Base-by-base conservation (phyloP, 2,113 vertebrate genomes). In the Geococcyx californianus region DNA sequence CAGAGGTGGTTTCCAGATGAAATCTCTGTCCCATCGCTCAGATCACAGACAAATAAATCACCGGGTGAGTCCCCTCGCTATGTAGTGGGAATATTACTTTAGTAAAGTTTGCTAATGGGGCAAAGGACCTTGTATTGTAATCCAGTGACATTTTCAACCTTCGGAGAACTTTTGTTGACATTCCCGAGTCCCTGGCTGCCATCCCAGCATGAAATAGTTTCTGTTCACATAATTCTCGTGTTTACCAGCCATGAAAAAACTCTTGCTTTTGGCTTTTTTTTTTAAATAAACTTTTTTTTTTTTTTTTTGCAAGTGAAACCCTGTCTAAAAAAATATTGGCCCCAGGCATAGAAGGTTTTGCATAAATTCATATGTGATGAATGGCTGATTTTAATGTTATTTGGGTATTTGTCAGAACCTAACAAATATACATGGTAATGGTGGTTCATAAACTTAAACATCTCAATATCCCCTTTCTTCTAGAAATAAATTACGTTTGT, bases 401-500 rank as follows among this genome's bases (percentile, higher is more conserved):
- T 98, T 98, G 97, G 97, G 97, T 97, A 98, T 98, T 98, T 98
- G 97, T 98, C 97, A 98, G 98, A 98, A 97, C 94, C 97, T 98
- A 98, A 98, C 97, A 98, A 98, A 98, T 97, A 98, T 97, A 97
- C 97, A 97, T 95, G 97, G 96, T 97, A 96, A 95, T 95, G 97
- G 97, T 97, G 97, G 97, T 98, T 98, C 97, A 98, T 97, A 98
- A 98, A 97, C 97, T 96, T 98, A 98, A 98, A 98, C 97, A 97
- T 98, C 98, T 98, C 97, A 98, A 98, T 98, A 98, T 98, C 97
- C 97, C 96, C 98, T 98, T 98, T 98, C 98, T 98, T 98, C 97
- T 97, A 95, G 97, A 98, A 98, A 98, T 97, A 98, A 98, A 98
- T 98, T 98, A 98, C 97, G 97, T 98, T 98, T 98, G 98, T 98